Evolutionary conservation across 2,113 vertebrate species (phyloP), one percentile per base, ranked within the genome.

Genomic region (Rallus limicola): DNA sequence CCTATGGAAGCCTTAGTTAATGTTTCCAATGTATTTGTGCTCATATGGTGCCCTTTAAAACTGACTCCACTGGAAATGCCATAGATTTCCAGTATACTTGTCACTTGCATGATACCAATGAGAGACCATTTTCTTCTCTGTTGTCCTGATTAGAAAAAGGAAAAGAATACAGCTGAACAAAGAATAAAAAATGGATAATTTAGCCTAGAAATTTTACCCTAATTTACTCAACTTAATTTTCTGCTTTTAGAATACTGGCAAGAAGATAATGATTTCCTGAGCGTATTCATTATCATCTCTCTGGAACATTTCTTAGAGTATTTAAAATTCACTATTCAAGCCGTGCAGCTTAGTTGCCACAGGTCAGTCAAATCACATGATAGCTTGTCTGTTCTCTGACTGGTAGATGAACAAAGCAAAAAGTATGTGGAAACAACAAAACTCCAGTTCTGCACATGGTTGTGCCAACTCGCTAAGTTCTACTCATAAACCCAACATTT

Each of bases 161-260:
- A 76, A 83, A 94, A 92, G 44, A 89, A 52, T 52, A 12, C 63
- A 86, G n/a, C 55, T 68, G 42, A 95, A 88, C 17, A n/a, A 95
- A 40, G 48, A 91, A 79, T 55, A 72, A 38, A 71, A 95, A 94
- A 71, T 19, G 13, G 56, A 53, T 76, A 90, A 83, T 88, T 75
- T 75, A 81, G 48, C 53, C 50, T 68, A 76, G 33, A 64, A 78
- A 88, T 60, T 82, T 92, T 86, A 78, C 33, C 14, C 21, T 91
- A 86, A 93, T 52, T 91, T 79, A 62, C 28, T 94, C 23, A 3
- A 29, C 40, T 79, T 93, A 79, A 72, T 91, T 79, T 83, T 96
- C 46, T 86, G 60, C 28, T 85, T 78, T 92, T 92, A 63, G 53
- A 82, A 92, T 69, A 69, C 44, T 72, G 53, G 36, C 50, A 81